These are phyloP conservation scores for Schizothorax lantsangensis DNA, from an alignment of 2,797 vertebrate genomes.

Conservation along the genomic window DNA sequence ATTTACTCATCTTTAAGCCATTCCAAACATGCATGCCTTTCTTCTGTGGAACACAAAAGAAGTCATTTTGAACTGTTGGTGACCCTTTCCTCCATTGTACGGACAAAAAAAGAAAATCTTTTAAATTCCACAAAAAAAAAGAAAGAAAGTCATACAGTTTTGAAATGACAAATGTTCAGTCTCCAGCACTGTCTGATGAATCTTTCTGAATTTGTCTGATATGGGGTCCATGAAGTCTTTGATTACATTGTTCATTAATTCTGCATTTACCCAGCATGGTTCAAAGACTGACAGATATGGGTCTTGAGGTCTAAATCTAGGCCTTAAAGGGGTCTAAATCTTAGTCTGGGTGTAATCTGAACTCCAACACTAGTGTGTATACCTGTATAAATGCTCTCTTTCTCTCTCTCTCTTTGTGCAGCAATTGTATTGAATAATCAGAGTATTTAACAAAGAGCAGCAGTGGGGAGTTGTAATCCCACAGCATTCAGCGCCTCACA, in stretches of 20 bases:
- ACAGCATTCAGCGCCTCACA: constrained; percentile 56
- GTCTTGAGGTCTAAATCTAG: background rate
- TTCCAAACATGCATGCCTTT: background rate
- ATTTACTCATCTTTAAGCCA: background rate
- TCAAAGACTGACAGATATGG: background rate
- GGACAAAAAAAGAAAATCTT: background rate
- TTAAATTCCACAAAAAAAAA: background rate
- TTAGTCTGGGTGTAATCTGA: background rate
- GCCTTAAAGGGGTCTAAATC: background rate
- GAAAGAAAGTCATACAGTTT: background rate
- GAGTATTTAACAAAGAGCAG: constrained; percentile 61
- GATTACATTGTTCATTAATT: constrained; percentile 2
- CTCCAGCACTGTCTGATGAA: background rate
- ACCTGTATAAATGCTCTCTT: background rate
- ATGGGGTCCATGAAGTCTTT: background rate
- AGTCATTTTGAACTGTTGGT: background rate
- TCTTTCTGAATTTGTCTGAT: background rate
- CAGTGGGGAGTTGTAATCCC: constrained; percentile 62
- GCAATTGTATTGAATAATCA: constrained; percentile 53
- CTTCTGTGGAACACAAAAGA: background rate
- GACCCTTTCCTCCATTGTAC: background rate
- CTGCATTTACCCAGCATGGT: background rate
- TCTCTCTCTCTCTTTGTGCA: constrained; percentile 15
- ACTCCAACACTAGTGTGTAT: background rate
- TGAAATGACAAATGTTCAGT: background rate